Percentiles rank a stretch among this genome's conserved stretches.
phyloP scores from a whole-genome alignment of 2,888 invertebrate genomes.

The Rhogogaster chlorosoma region DNA sequence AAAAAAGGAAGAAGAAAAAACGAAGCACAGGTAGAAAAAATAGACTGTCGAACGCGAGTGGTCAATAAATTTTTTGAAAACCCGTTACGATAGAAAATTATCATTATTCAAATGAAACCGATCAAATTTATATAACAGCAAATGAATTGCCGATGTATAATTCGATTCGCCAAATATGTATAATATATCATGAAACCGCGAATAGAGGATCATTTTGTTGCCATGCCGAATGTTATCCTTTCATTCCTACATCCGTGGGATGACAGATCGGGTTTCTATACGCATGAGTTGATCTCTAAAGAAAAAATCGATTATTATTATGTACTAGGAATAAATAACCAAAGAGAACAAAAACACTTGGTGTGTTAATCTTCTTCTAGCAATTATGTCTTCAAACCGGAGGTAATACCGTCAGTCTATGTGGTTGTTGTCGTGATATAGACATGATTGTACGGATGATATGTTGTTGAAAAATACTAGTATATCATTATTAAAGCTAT shows the following conservation, averaged over 20 bases:
- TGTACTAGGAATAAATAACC: background rate
- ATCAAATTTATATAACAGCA: background rate
- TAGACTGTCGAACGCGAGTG: background rate
- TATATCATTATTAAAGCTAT: background rate
- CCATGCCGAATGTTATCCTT: background rate
- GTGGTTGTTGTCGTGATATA: background rate
- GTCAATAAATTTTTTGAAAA: conserved; percentile 25
- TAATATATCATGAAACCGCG: background rate
- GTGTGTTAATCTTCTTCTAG: conserved; percentile 14
- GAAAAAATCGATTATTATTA: conserved; percentile 5
- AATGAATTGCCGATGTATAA: conserved; percentile 12
- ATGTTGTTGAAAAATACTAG: background rate
- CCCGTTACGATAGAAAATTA: conserved; percentile 11
- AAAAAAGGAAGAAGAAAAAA: background rate
- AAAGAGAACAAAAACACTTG: background rate
- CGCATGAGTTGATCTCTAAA: background rate
- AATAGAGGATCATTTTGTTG: background rate
- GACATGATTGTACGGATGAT: background rate
- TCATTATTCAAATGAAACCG: conserved; percentile 28
- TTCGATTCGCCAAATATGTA: background rate
- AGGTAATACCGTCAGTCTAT: background rate
- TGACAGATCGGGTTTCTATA: conserved; percentile 20
- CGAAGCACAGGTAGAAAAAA: background rate
- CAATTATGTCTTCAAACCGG: conserved; percentile 32
- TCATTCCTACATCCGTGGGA: background rate